These are phyloP conservation scores for Lasioglossum oenotherae DNA, from an alignment of 2,888 invertebrate genomes.

Conservation along the genomic window DNA sequence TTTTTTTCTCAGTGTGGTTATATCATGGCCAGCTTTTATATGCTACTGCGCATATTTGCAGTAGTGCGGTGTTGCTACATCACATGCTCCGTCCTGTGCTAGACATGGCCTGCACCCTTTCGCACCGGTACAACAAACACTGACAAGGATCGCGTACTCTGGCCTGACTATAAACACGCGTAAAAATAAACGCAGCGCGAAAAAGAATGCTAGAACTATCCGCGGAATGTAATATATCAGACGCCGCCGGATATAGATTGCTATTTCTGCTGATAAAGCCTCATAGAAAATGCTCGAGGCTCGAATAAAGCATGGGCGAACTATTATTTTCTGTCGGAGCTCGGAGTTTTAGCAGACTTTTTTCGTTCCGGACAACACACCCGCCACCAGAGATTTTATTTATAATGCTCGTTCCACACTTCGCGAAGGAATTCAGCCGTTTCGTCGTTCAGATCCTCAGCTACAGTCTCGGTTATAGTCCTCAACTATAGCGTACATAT, in stretches of 20 bases:
- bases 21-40: too few species aligned
- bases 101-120: neutral
- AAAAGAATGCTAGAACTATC: neutral
- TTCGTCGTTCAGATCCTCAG: neutral
- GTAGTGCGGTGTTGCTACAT: too few species aligned
- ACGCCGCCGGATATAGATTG: neutral
- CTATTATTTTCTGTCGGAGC: neutral
- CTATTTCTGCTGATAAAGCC: neutral
- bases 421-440: slow-evolving; percentile 12
- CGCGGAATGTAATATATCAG: neutral
- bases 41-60: too few species aligned
- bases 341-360: neutral
- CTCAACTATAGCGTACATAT: neutral
- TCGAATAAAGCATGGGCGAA: neutral
- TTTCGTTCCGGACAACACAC: slow-evolving; percentile 9
- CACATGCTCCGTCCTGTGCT: too few species aligned
- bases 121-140: neutral
- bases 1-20: too few species aligned
- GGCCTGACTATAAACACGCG: neutral
- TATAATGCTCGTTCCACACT: slow-evolving; percentile 12
- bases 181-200: neutral
- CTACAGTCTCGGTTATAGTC: neutral
- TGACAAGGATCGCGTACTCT: neutral
- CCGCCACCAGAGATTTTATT: slow-evolving; percentile 28
- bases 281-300: neutral